Evolutionary conservation across 2,888 invertebrate species (phyloP).

Genomic region (Thelaira solivaga): DNA sequence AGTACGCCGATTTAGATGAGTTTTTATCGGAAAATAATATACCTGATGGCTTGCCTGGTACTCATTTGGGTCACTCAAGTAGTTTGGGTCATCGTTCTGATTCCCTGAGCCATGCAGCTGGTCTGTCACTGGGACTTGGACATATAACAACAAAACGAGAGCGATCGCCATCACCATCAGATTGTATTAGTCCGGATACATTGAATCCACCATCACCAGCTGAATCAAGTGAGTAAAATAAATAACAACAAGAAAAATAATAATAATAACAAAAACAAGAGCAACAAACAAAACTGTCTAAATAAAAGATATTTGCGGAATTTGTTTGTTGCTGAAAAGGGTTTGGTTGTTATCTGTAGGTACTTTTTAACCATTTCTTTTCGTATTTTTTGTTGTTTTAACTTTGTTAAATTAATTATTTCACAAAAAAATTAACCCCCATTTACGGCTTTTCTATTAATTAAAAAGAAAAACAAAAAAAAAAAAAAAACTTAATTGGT

Average conservation of each 20-base stretch:
- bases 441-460: conserved; percentile 9
- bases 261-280: background rate
- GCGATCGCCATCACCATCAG: conserved; percentile 91
- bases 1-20: conserved; percentile 98
- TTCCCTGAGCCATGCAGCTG: conserved; percentile 79
- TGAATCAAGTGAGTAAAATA: conserved; percentile 86
- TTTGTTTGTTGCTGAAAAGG: background rate
- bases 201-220: conserved; percentile 93
- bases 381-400: conserved; percentile 17
- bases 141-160: conserved; percentile 89
- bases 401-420: conserved; percentile 2
- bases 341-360: background rate
- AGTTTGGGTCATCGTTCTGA: conserved; percentile 77
- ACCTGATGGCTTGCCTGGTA: conserved; percentile 85
- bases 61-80: conserved; percentile 78
- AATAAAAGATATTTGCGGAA: background rate
- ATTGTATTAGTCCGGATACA: conserved; percentile 92
- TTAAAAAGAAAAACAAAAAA: background rate
- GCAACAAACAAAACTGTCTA: background rate
- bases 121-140: conserved; percentile 80
- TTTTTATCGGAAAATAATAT: conserved; percentile 97
- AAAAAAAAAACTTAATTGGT: conserved; percentile 53
- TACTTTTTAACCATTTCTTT: background rate
- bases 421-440: conserved; percentile 30
- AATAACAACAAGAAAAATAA: background rate